Evolutionary conservation across 35 echinoderm and acorn worm genomes (phyloP).

Genomic region (Ptychodera flava): DNA sequence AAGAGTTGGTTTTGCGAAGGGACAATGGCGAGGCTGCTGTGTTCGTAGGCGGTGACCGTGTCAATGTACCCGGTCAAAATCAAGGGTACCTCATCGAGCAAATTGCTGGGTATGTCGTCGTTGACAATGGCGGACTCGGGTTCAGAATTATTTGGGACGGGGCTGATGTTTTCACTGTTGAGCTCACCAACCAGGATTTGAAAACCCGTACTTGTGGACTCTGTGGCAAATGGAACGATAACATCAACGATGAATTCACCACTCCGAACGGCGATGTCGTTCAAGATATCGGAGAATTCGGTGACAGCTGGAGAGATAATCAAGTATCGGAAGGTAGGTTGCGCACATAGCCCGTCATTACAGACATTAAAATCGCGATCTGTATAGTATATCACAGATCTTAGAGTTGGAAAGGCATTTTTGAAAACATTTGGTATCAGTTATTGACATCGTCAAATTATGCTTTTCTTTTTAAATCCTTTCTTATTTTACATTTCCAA

Average conservation of each 20-base stretch:
- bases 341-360: no score
- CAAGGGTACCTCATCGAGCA: constrained; percentile 48
- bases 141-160: constrained; percentile 53
- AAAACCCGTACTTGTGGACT: constrained; percentile 42
- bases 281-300: neutral
- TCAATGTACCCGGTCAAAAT: constrained; percentile 17
- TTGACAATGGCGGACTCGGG: constrained; percentile 40
- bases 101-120: constrained; percentile 37
- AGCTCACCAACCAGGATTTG: constrained; percentile 33
- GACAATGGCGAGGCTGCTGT: constrained; percentile 9
- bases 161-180: constrained; percentile 21
- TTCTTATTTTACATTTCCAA: no score
- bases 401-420: no score
- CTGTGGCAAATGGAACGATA: constrained; percentile 56
- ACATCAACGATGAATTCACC: constrained; percentile 38
- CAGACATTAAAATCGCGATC: no score
- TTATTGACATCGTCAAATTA: no score
- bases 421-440: no score
- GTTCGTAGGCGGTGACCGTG: neutral
- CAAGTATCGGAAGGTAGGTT: neutral
- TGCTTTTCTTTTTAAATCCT: no score
- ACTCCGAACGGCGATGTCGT: neutral
- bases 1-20: constrained; percentile 15
- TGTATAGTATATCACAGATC: no score
- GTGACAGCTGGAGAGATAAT: neutral